phyloP scores from a whole-genome alignment of 2,113 vertebrate genomes.

The Alligator mississippiensis region DNA sequence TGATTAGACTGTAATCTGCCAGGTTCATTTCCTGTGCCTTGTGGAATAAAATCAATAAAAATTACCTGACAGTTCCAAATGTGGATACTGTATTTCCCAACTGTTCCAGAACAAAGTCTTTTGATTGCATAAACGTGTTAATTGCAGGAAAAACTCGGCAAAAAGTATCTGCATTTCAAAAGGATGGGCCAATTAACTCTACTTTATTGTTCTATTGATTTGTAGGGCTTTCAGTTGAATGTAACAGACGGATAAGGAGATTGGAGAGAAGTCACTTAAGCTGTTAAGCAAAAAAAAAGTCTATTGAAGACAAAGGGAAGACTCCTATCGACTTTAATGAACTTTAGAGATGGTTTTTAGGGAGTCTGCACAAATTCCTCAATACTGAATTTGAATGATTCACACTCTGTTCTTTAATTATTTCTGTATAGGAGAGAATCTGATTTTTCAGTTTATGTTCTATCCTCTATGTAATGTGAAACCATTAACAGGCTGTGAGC shows the following conservation, averaged over 20 bases:
- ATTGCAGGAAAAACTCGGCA: fast-evolving
- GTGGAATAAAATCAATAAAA: background rate
- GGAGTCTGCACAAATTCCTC: background rate
- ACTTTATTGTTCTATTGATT: background rate
- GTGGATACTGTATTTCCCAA: background rate
- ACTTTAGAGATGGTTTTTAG: background rate
- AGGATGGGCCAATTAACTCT: background rate
- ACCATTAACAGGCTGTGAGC: fast-evolving
- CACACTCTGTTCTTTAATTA: background rate
- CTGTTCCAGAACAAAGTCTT: background rate
- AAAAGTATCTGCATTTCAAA: background rate
- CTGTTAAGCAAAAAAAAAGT: background rate
- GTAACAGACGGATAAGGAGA: background rate
- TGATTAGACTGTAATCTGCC: background rate
- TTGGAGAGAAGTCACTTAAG: background rate
- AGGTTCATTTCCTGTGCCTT: background rate
- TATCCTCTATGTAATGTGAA: background rate
- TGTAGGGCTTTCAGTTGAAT: background rate
- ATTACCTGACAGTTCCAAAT: fast-evolving
- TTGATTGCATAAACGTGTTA: background rate
- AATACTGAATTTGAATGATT: background rate
- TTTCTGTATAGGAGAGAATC: fast-evolving
- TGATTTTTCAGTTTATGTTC: background rate
- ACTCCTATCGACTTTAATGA: background rate
- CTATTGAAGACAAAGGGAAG: background rate